These are phyloP conservation scores for Machimus rusticus DNA, from an alignment of 2,888 invertebrate species.

Conservation along the genomic window DNA sequence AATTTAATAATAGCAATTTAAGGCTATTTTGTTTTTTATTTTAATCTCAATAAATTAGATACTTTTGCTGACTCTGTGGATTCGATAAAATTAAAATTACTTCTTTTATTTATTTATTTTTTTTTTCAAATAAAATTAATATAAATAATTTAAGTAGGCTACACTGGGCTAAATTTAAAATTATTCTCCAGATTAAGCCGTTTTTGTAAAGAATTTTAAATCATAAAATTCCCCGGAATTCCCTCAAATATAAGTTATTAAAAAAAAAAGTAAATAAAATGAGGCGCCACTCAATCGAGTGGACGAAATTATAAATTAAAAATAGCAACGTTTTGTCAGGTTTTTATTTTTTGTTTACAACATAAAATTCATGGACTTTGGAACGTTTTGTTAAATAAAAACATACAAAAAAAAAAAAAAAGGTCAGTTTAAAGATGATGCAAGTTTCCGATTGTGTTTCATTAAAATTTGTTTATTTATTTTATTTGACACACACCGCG, in stretches of 20 bases:
- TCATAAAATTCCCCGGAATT: neutral
- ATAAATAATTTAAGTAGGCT: neutral
- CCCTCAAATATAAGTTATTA: neutral
- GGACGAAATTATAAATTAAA: neutral
- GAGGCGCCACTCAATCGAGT: neutral
- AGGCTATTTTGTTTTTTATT: neutral
- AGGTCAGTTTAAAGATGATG: neutral
- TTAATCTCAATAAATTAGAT: neutral
- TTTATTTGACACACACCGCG: too few relatives aligned
- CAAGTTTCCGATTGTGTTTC: neutral
- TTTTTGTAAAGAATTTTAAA: neutral
- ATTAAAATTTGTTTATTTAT: neutral
- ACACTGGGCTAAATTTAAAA: neutral
- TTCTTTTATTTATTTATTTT: too few relatives aligned
- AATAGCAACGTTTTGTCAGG: neutral
- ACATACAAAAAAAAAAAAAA: neutral
- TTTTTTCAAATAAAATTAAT: too few relatives aligned
- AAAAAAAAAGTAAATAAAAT: neutral
- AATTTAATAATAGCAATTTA: too few relatives aligned
- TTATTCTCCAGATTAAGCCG: neutral
- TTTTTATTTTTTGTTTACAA: neutral
- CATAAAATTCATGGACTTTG: neutral
- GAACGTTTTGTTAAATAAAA: neutral
- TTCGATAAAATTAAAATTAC: neutral
- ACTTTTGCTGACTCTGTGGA: neutral